Evolutionary conservation across 2,888 invertebrate genomes (phyloP).

Genomic region (Spisula subtruncata): DNA sequence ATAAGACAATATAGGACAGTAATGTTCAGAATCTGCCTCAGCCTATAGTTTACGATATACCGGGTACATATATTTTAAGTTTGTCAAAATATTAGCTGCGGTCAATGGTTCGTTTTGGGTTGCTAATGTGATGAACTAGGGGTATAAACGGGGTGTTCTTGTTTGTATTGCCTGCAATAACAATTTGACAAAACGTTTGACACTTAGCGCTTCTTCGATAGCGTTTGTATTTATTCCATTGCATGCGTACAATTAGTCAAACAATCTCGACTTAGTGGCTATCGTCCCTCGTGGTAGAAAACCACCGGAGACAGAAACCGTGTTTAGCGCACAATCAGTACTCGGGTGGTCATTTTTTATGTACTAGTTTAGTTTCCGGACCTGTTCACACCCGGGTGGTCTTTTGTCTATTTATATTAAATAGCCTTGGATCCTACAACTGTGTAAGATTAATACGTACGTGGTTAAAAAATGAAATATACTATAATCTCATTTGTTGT

Average conservation of each 20-base stretch:
- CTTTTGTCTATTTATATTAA: no score
- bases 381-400: no score
- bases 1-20: slow-evolving; percentile 32
- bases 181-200: not conserved
- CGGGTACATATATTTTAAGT: not conserved
- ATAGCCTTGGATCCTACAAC: no score
- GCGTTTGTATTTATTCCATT: not conserved
- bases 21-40: not conserved
- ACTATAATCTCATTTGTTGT: not conserved
- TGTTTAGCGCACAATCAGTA: no score
- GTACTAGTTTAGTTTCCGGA: not conserved
- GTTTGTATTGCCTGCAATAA: not conserved
- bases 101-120: not conserved
- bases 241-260: not conserved
- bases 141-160: not conserved
- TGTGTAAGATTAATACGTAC: not conserved
- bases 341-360: not conserved
- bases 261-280: no score
- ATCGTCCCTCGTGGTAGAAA: no score
- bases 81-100: not conserved
- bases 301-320: no score
- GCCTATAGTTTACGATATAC: not conserved
- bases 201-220: not conserved
- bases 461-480: not conserved
- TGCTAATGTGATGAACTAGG: not conserved